These are phyloP conservation scores for Pterocles gutturalis DNA, from an alignment of 2,113 vertebrate species.

Conservation along the genomic window DNA sequence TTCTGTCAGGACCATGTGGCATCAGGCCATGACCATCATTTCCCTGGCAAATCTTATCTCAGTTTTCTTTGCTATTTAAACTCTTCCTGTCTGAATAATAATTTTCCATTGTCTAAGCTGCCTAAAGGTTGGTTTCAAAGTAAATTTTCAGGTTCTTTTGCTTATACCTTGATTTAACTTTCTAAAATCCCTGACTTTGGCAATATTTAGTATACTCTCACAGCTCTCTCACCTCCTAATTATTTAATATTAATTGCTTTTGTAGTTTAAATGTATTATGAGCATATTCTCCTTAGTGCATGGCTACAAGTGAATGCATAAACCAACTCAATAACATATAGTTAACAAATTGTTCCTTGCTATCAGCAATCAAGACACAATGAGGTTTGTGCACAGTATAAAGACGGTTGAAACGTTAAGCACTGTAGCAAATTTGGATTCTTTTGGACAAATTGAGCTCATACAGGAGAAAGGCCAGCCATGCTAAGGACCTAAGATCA, in stretches of 20 bases:
- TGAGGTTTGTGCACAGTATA: not conserved
- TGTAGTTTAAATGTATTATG: not conserved
- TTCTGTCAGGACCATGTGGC: constrained; percentile 62
- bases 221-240: not conserved
- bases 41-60: constrained; percentile 57
- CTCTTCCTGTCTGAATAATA: constrained; percentile 1
- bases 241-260: constrained; percentile 45
- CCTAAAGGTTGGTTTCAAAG: constrained; percentile 57
- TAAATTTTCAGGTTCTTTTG: constrained; percentile 9
- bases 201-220: not conserved
- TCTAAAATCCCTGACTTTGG: constrained; percentile 30
- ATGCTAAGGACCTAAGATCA: not conserved
- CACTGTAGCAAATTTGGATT: not conserved
- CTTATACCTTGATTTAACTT: constrained; percentile 16
- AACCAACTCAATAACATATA: not conserved
- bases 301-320: not conserved
- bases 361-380: not conserved
- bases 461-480: not conserved
- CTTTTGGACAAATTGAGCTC: not conserved
- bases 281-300: not conserved
- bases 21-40: constrained; percentile 24
- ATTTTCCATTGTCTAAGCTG: constrained; percentile 40
- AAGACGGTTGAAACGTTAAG: not conserved
- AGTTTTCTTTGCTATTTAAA: constrained; percentile 44
- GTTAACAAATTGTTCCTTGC: not conserved